These are phyloP conservation scores for Lophius americanus DNA, from an alignment of 2,797 vertebrate species.

Conservation along the genomic window DNA sequence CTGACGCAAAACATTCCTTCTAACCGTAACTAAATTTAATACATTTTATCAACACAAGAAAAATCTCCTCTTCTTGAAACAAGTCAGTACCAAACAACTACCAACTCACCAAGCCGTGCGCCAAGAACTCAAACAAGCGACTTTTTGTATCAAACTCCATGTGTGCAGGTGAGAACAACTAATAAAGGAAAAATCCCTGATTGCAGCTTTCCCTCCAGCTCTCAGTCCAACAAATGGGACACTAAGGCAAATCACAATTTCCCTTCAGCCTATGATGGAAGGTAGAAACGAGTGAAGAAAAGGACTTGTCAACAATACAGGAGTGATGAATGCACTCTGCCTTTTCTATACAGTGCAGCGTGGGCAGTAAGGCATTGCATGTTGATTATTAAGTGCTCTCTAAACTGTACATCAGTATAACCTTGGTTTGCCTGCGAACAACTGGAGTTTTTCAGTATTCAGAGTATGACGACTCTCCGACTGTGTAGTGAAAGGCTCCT, in stretches of 20 bases:
- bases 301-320: conserved; percentile 47
- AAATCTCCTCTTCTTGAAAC: neutral
- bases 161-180: conserved; percentile 24
- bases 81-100: conserved; percentile 18
- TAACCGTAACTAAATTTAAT: neutral
- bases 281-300: conserved; percentile 37
- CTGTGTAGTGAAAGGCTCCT: conserved; percentile 45
- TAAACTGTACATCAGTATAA: conserved; percentile 47
- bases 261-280: conserved; percentile 27
- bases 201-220: conserved; percentile 34
- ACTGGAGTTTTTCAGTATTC: conserved; percentile 48
- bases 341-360: conserved; percentile 47
- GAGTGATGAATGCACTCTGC: conserved; percentile 38
- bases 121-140: conserved; percentile 82
- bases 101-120: conserved; percentile 80
- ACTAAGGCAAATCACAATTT: conserved; percentile 30
- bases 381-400: conserved; percentile 48
- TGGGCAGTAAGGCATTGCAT: conserved; percentile 49
- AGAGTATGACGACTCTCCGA: conserved; percentile 44
- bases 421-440: conserved; percentile 73
- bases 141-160: conserved; percentile 80
- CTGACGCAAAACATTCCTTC: neutral
- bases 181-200: conserved; percentile 40
- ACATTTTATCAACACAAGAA: too few relatives aligned
- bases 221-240: conserved; percentile 42